Evolutionary conservation across 2,888 invertebrate genomes (phyloP), one percentile per base, ranked within the genome.

Genomic region (Salticus scenicus): DNA sequence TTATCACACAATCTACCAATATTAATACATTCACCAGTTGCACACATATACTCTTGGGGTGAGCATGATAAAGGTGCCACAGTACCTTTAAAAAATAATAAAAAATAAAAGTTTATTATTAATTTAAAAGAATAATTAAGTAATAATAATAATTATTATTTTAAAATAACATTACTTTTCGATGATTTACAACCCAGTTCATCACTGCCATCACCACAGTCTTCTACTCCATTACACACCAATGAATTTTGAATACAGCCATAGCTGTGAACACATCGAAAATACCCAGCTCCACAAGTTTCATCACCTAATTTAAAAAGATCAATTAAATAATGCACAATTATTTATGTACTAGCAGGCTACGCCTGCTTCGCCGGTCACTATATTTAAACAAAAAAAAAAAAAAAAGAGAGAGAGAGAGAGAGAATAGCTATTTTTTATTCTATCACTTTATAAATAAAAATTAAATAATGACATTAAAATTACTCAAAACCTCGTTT

Each of bases 191-290:
- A 89, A 4, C 89, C 89, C 81, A 83, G 82, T 73, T 89, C 89
- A 79, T 89, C 89, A 51, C 87, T 88, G 1, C 87, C 87, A 87
- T 89, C 89, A 5, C 87, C 88, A 86, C 89, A 89, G 72, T 89
- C 88, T 24, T 76, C 63, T 42, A 64, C 83, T 12, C 89, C 89
- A 87, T 89, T 86, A 89, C 94, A 94, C 0, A 93, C 91, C 57
- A 91, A 90, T 0, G 89, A 89, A 0, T 91, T 90, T 0, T 93
- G 91, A 47, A 94, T 91, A 88, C 95, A 95, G 20, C 93, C 93
- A n/a, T 93, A 93, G 88, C 94, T 94, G n/a, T 90, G 90, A 0
- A 92, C 92, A 89, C 95, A 95, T 88, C 91, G 92, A 89, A 94
- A 94, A 89, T 93, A 92, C 78, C 92, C 91, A 0, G 79, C 37